Evolutionary conservation across 1,140 invertebrate genomes (phyloP).

Genomic region (Campoletis sonorensis): DNA sequence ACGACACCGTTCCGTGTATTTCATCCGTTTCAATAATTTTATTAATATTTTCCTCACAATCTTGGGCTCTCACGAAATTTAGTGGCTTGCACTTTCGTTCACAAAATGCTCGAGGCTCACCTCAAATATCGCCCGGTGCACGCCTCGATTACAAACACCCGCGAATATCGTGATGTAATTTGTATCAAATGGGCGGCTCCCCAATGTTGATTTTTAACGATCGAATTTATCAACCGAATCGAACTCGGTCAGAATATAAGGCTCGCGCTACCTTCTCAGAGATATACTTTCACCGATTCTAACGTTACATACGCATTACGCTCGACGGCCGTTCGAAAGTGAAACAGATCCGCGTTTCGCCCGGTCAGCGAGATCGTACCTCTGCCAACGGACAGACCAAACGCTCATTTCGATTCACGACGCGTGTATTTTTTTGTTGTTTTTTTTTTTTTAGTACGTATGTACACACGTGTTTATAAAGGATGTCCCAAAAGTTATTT

Average conservation of each 20-base stretch:
- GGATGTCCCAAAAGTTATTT: background rate
- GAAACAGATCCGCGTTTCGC: slow-evolving; percentile 63
- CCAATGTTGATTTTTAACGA: slow-evolving; percentile 69
- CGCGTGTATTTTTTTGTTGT: background rate
- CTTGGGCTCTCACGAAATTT: no score
- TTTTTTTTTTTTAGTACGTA: background rate
- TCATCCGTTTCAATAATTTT: background rate
- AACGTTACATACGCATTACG: slow-evolving; percentile 65
- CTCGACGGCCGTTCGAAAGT: slow-evolving; percentile 62
- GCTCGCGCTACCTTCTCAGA: background rate
- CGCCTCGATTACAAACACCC: background rate
- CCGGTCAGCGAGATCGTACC: slow-evolving; percentile 34
- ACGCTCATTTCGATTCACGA: slow-evolving; percentile 21
- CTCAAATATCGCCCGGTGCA: background rate
- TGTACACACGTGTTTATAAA: background rate
- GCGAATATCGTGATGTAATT: slow-evolving; percentile 43
- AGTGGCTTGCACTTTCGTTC: background rate
- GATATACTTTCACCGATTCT: slow-evolving; percentile 70
- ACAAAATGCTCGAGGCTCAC: background rate
- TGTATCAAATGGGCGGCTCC: slow-evolving; percentile 19
- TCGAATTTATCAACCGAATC: slow-evolving; percentile 58
- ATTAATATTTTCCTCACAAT: background rate
- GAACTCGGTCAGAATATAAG: slow-evolving; percentile 25
- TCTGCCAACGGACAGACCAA: background rate
- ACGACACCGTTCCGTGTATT: background rate